phyloP scores from a whole-genome alignment of 35 echinoderm and acorn worm species.

The Antedon bifida region DNA sequence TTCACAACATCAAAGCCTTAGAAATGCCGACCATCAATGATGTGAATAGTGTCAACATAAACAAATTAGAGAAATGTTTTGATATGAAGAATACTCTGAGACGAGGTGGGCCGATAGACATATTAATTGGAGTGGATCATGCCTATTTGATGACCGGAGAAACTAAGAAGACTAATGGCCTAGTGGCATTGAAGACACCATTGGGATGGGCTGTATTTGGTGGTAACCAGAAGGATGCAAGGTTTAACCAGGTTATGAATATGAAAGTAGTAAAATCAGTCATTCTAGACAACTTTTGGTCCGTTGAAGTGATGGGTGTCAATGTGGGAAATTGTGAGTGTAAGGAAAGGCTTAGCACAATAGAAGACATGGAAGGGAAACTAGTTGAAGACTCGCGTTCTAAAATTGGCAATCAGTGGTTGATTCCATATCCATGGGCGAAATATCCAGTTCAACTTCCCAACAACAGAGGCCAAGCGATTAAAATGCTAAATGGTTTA shows the following conservation, averaged over 20 bases:
- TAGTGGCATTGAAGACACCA: not conserved
- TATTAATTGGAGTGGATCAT: conserved; percentile 9
- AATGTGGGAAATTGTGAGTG: not conserved
- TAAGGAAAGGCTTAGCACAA: not conserved
- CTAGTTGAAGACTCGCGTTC: conserved; percentile 14
- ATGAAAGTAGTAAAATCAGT: not conserved
- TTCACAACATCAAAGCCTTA: conserved; percentile 15
- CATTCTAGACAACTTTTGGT: conserved; percentile 10
- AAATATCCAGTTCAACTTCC: conserved; percentile 6
- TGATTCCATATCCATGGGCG: conserved; percentile 19
- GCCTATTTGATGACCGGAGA: conserved; percentile 1
- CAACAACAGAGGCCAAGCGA: conserved; percentile 12
- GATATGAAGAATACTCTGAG: not conserved
- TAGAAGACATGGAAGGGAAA: not conserved
- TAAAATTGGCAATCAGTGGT: conserved; percentile 19
- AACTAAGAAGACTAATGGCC: not conserved
- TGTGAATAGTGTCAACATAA: not conserved
- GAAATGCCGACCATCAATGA: conserved; percentile 6
- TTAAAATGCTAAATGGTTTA: conserved; percentile 15
- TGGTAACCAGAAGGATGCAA: not conserved
- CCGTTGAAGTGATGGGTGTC: conserved; percentile 9
- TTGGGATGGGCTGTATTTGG: conserved; percentile 17
- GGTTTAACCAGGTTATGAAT: not conserved
- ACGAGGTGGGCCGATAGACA: conserved; percentile 12
- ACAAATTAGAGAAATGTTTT: not conserved